phyloP scores from a whole-genome alignment of 1,140 invertebrate species.

The Ceratina calcarata region DNA sequence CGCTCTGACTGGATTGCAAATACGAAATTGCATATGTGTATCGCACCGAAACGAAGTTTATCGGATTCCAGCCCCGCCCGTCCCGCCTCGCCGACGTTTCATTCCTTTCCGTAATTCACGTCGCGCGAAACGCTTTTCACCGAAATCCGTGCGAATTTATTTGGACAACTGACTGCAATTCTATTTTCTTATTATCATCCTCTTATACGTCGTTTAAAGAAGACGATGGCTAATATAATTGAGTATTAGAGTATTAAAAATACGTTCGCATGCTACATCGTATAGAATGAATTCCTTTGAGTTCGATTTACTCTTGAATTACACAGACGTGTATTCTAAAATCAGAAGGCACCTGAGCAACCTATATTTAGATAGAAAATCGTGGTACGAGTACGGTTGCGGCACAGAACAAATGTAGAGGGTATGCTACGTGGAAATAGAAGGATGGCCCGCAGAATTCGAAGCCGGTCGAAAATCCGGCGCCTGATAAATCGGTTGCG shows the following conservation, averaged over 20 bases:
- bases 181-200: neutral
- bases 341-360: no score
- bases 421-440: conserved; percentile 37
- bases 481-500: conserved; percentile 51
- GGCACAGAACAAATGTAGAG: conserved; percentile 41
- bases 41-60: conserved; percentile 40
- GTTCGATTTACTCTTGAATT: no score
- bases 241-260: no score
- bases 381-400: neutral
- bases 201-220: neutral
- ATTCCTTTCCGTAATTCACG: conserved; percentile 41
- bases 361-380: conserved; percentile 14
- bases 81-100: conserved; percentile 3
- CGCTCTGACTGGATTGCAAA: conserved; percentile 40
- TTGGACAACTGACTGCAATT: conserved; percentile 10
- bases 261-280: no score
- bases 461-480: conserved; percentile 43
- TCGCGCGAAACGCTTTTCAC: conserved; percentile 12
- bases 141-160: conserved; percentile 39
- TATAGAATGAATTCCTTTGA: no score
- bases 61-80: conserved; percentile 23
- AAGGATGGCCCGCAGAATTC: conserved; percentile 61
- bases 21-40: conserved; percentile 46
- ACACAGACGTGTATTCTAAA: no score
- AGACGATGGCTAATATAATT: neutral